Evolutionary conservation across 2,888 invertebrate genomes (phyloP).

Genomic region (Hirtodrosophila cameraria): DNA sequence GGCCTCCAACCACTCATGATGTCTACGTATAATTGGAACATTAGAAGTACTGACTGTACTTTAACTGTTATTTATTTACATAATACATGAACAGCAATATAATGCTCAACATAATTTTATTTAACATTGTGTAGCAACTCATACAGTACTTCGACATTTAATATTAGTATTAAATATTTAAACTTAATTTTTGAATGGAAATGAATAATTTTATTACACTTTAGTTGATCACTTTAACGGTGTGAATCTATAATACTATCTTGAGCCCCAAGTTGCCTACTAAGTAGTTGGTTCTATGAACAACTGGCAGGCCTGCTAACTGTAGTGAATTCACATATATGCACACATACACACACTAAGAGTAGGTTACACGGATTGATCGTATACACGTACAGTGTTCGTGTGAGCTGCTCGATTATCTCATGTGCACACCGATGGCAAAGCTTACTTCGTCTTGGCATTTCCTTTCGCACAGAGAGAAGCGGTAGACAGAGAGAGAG

Average conservation of each 20-base stretch:
- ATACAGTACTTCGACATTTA: no score
- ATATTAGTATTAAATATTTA: not conserved
- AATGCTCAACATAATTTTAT: no score
- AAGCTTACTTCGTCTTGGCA: slow-evolving; percentile 2
- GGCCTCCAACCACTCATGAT: no score
- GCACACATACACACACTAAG: slow-evolving; percentile 15
- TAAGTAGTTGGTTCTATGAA: slow-evolving; percentile 44
- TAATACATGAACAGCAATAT: no score
- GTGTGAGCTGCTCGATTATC: slow-evolving; percentile 44
- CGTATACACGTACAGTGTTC: slow-evolving; percentile 59
- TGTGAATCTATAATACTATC: slow-evolving; percentile 23
- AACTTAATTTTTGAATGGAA: not conserved
- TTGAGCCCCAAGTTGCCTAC: slow-evolving; percentile 42
- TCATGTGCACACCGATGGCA: slow-evolving; percentile 15
- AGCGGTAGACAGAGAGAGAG: not conserved
- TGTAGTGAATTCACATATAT: slow-evolving; percentile 26
- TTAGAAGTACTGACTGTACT: no score
- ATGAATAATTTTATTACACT: slow-evolving; percentile 2
- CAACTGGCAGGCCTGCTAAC: slow-evolving; percentile 9
- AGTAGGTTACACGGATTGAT: slow-evolving; percentile 47
- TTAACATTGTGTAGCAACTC: no score
- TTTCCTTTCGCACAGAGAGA: slow-evolving; percentile 54
- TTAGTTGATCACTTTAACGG: slow-evolving; percentile 9
- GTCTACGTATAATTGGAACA: no score
- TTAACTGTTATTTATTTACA: no score